Evolutionary conservation across 2,888 invertebrate species (phyloP).

Genomic region (Nomada ruficornis): DNA sequence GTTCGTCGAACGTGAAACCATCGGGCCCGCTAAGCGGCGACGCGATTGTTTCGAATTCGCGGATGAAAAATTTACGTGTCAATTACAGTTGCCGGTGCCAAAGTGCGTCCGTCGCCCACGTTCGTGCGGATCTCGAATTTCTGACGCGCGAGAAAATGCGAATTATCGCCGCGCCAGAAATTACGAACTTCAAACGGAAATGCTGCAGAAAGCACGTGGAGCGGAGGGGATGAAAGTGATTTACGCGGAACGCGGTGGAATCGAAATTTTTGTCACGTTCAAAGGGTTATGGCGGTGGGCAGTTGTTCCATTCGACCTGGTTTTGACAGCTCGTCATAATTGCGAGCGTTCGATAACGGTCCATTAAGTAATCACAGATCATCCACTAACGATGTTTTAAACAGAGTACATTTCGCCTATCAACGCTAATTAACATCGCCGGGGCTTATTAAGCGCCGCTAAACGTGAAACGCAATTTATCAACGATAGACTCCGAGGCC

Average conservation of each 20-base stretch:
- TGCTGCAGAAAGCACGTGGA: neutral
- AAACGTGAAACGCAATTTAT: neutral
- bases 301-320: neutral
- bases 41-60: neutral
- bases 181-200: neutral
- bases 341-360: slow-evolving; percentile 40
- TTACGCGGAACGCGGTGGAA: neutral
- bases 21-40: neutral
- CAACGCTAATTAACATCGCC: slow-evolving; percentile 19
- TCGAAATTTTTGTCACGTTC: neutral
- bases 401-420: slow-evolving; percentile 1
- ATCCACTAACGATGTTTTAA: slow-evolving; percentile 31
- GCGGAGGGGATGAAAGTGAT: neutral
- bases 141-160: neutral
- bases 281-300: neutral
- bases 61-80: slow-evolving; percentile 5
- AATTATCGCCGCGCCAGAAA: neutral
- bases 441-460: neutral
- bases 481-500: neutral
- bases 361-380: slow-evolving; percentile 34
- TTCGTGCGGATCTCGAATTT: neutral
- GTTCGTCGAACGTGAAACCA: neutral
- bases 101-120: neutral
- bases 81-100: neutral
- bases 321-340: slow-evolving; percentile 42